Evolutionary conservation across 2,797 vertebrate genomes (phyloP).

Genomic region (Labeo calbasu): DNA sequence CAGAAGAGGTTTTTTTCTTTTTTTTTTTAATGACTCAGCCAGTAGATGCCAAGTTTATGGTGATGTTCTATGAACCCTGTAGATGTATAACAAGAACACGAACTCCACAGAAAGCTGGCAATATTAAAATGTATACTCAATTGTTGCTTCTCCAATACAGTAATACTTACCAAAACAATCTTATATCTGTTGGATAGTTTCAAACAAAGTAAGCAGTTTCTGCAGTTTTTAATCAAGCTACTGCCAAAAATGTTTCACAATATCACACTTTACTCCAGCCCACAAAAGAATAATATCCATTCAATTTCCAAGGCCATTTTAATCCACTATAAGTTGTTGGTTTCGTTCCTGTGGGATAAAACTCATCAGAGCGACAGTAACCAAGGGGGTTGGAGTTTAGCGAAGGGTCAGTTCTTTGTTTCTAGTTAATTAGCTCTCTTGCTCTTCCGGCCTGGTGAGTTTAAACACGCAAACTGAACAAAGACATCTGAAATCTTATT

Average conservation of each 20-base stretch:
- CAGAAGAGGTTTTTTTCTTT: too few species aligned
- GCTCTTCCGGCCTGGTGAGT: neutral
- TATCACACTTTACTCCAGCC: neutral
- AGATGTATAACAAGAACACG: neutral
- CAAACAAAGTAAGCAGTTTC: neutral
- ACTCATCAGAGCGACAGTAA: neutral
- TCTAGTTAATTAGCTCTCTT: constrained; percentile 15
- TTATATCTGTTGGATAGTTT: neutral
- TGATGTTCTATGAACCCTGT: too few species aligned
- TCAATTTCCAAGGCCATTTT: neutral
- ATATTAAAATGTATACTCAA: neutral
- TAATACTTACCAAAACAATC: neutral
- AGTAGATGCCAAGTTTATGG: too few species aligned
- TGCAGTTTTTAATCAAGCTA: neutral
- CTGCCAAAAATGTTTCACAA: constrained; percentile 1
- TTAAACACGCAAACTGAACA: neutral
- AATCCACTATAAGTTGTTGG: neutral
- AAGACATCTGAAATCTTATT: constrained; percentile 1
- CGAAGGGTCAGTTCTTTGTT: constrained; percentile 2
- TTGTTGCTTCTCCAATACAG: neutral
- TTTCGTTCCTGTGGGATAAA: neutral
- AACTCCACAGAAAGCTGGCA: neutral
- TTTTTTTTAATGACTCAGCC: too few species aligned
- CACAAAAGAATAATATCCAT: neutral
- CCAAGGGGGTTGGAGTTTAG: neutral